Percentiles rank a stretch among this genome's conserved stretches.
Evolutionary conservation across 2,888 invertebrate species (phyloP).

Genomic region (Megaustenia siamemsis): DNA sequence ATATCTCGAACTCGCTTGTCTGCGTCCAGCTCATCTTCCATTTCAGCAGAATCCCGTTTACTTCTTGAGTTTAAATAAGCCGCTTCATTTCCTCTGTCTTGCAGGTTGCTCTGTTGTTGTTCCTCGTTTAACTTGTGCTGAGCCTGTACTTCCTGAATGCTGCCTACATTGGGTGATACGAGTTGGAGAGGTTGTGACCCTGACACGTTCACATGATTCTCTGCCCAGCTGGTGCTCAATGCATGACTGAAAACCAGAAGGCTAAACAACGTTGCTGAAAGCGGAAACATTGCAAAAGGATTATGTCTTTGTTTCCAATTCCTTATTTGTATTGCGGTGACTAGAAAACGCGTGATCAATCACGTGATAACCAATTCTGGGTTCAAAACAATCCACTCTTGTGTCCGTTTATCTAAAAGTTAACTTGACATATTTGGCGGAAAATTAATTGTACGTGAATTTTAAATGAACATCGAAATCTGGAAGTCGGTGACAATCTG

Average conservation of each 20-base stretch:
- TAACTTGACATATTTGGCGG: not conserved
- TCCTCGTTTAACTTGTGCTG: too few species aligned
- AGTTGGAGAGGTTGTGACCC: not conserved
- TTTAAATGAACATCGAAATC: not conserved
- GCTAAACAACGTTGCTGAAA: not conserved
- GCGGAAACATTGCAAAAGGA: not conserved
- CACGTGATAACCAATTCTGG: not conserved
- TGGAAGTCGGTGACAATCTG: not conserved
- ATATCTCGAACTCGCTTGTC: conserved; percentile 28
- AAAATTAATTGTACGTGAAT: not conserved
- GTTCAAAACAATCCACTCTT: not conserved
- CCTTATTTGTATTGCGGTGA: not conserved
- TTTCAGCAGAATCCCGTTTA: conserved; percentile 19
- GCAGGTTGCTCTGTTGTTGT: not conserved
- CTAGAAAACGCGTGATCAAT: too few species aligned
- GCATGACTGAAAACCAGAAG: not conserved
- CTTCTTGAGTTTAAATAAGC: conserved; percentile 3
- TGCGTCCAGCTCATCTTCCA: not conserved
- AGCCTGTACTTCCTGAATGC: not conserved
- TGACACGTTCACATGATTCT: not conserved
- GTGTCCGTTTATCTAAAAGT: not conserved
- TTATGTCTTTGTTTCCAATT: not conserved
- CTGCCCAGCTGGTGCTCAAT: not conserved
- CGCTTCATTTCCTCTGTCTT: too few species aligned
- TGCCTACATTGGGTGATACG: not conserved